These are phyloP conservation scores for Volucella bombylans DNA, from an alignment of 2,888 invertebrate genomes.

Conservation along the genomic window DNA sequence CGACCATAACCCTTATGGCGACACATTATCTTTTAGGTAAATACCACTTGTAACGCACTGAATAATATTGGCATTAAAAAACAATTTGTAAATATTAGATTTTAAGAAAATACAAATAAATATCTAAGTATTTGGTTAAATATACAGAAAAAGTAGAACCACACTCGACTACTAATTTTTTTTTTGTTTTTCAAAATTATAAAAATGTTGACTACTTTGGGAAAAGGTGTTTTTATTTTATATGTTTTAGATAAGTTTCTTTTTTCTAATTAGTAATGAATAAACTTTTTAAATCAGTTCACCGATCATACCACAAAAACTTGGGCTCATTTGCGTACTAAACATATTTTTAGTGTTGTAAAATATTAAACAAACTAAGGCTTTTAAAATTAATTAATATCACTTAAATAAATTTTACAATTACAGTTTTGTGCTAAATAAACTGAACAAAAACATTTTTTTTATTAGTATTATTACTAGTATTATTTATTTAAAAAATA, in stretches of 20 bases:
- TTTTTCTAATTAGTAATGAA: no score
- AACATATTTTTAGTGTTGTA: no score
- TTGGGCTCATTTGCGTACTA: no score
- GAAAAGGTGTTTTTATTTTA: slow-evolving; percentile 55
- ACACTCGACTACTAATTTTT: slow-evolving; percentile 9
- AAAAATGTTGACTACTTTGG: slow-evolving; percentile 22
- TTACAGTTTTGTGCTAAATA: no score
- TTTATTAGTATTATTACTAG: no score
- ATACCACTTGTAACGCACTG: slow-evolving; percentile 75
- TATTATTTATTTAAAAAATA: no score
- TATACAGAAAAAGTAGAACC: slow-evolving; percentile 3
- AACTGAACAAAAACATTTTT: no score
- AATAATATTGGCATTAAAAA: slow-evolving; percentile 58
- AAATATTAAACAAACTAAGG: no score
- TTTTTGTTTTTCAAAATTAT: background rate
- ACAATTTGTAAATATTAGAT: slow-evolving; percentile 39
- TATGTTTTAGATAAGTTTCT: background rate
- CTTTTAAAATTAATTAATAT: no score
- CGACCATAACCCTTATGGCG: slow-evolving; percentile 94
- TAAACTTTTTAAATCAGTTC: no score
- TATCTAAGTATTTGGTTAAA: slow-evolving; percentile 3
- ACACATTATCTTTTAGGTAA: slow-evolving; percentile 93
- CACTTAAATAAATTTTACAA: no score
- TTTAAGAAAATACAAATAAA: background rate
- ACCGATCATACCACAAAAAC: no score